Conservation (phyloP, 2,113 vertebrate species). For the Herpetotheres cachinnans region DNA sequence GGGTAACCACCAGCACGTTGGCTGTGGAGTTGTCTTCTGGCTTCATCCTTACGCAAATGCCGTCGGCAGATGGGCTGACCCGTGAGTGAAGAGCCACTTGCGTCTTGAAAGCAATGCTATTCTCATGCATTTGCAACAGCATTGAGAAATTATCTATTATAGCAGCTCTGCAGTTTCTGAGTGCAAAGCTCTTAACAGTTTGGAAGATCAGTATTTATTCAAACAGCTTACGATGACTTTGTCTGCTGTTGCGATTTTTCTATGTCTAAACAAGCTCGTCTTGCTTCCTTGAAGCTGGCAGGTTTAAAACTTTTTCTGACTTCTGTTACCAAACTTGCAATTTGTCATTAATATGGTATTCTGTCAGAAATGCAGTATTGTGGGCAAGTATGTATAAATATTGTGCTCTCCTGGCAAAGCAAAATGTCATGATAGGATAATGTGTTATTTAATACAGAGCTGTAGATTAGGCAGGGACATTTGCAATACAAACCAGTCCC, state of each 20-base stretch:
- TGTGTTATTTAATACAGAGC: background rate
- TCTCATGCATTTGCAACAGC: background rate
- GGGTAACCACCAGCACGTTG: accelerated
- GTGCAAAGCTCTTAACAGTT: background rate
- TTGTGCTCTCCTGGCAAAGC: background rate
- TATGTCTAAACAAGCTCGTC: background rate
- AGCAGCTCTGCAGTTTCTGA: background rate
- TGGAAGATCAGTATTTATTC: background rate
- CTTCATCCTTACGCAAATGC: background rate
- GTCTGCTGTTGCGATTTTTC: background rate
- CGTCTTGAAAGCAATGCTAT: background rate
- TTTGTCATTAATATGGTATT: background rate
- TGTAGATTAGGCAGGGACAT: background rate
- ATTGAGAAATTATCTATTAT: background rate
- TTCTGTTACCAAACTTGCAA: background rate
- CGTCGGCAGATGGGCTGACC: background rate
- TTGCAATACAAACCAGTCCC: background rate
- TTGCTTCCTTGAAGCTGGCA: background rate
- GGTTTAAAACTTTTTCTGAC: background rate
- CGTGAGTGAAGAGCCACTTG: background rate
- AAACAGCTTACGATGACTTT: background rate
- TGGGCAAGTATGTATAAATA: background rate
- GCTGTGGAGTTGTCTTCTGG: background rate
- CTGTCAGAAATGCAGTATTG: background rate
- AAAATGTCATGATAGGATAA: background rate